Evolutionary conservation across 2,888 invertebrate species (phyloP), one percentile per base, ranked within the genome.

Genomic region (Sussaba pulchella): DNA sequence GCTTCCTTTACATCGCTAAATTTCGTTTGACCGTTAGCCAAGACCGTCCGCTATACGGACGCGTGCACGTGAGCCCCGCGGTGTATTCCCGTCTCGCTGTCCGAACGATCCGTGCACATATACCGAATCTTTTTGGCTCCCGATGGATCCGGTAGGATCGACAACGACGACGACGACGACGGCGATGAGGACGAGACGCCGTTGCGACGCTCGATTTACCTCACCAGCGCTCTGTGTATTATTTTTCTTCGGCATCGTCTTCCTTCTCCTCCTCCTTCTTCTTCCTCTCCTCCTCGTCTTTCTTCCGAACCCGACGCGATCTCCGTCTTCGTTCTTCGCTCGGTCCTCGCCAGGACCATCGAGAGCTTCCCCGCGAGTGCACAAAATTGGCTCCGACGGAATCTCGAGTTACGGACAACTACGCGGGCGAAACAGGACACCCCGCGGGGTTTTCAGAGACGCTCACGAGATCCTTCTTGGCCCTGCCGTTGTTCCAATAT

Each of bases 331-430:
- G 50, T 41, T 36, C 31, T 41, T 36, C 59, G 41, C 59, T 50
- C 19, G 39, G 31, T 61, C 63, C 26, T 24, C 10, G 59, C 54
- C 47, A 19, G 26, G 64, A 21, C 67, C 12, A 45, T 4, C 70
- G 26, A 71, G 59, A 64, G 64, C n/a, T 9, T 47, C 73, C 72
- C 69, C 81, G 69, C 72, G 77, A 77, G 63, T 54, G 64, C 64
- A 69, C 67, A 52, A 89, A 90, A 90, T 90, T 90, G 89, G 89
- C 89, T 89, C 87, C 87, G 87, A 86, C 85, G 85, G 86, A 86
- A 89, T 90, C 89, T 91, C 91, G 85, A 87, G 86, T 91, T 91
- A 89, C 91, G 82, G 88, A 85, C 17, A 71, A 57, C 57, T 50
- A 66, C 59, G 67, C 52, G 50, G 45, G 50, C 71, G 79, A 80